phyloP scores from a whole-genome alignment of 2,113 vertebrate genomes.

The Oncorhynchus tshawytscha region DNA sequence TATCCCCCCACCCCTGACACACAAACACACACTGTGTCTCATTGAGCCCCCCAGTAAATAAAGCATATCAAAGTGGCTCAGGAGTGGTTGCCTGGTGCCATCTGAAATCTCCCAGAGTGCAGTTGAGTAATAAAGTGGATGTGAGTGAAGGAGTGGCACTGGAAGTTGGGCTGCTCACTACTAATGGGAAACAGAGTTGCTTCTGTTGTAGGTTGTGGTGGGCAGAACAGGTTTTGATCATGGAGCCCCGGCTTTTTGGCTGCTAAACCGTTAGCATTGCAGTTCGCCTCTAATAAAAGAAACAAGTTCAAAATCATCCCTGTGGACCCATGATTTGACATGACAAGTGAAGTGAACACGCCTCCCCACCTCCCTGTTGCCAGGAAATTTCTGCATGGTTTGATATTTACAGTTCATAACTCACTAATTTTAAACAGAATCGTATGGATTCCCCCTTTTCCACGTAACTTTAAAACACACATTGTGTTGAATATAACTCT shows the following conservation, averaged over 20 bases:
- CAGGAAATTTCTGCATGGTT: conserved; percentile 52
- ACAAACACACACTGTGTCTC: conserved; percentile 22
- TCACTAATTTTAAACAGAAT: conserved; percentile 41
- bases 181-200: conserved; percentile 77
- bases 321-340: conserved; percentile 35
- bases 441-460: conserved; percentile 17
- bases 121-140: conserved; percentile 76
- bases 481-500: conserved; percentile 31
- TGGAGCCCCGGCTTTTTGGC: conserved; percentile 33
- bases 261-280: conserved; percentile 43
- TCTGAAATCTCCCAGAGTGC: conserved; percentile 72
- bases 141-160: conserved; percentile 62
- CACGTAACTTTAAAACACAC: conserved; percentile 16
- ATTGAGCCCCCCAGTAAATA: conserved; percentile 65
- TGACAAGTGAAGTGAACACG: conserved; percentile 47
- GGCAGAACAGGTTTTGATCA: conserved; percentile 58
- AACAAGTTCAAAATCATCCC: conserved; percentile 21
- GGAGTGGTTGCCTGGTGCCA: conserved; percentile 66
- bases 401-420: conserved; percentile 59
- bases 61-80: conserved; percentile 66
- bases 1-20: neutral
- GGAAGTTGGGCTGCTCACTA: conserved; percentile 59
- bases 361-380: conserved; percentile 26
- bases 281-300: conserved; percentile 34
- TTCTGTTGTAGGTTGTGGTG: conserved; percentile 65